Base-by-base conservation (phyloP, 1,140 invertebrate genomes). In the Temnothorax curvispinosus region DNA sequence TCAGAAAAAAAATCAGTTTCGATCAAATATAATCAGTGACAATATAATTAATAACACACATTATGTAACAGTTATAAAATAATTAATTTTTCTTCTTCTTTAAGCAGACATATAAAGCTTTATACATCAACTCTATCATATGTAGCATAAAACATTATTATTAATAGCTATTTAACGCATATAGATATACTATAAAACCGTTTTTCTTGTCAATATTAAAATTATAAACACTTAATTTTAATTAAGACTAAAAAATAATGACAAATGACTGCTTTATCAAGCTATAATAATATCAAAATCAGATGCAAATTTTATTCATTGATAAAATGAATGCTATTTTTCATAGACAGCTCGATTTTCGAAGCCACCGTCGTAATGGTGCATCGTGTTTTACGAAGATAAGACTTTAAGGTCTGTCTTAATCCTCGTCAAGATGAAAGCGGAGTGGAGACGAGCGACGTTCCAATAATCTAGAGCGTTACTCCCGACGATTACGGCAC, bases 321-420 rank as follows among this genome's bases (percentile, higher is more conserved):
- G 15, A 18, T 76, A 41, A 80, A 62, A 47, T 56, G 18, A 67
- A 44, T 35, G 54, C n/a, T 60, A 65, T 80, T 69, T 82, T 77
- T 56, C 47, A 52, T 18, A 44, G 52, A 32, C n/a, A 69, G 44
- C 50, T 64, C 75, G 58, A 81, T 81, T n/a, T 69, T 58, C 47
- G 86, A 50, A 62, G 41, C 35, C 32, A 38, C 18, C 72, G 65
- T 77, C 58, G 58, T 56, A 67, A 81, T 54, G 35, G 65, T 75
- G 88, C 69, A 62, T 85, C 90, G 84, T 91, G 90, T 91, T 91
- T 77, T 62, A 69, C 87, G 58, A 82, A 84, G 90, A 91, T 91
- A 91, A 91, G 89, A 78, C 78, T 91, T 91, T 88, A 91, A 91
- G 62, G 89, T 85, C 80, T 90, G 89, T 85, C 80, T 90, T 90